Evolutionary conservation across 2,888 invertebrate genomes (phyloP).

Genomic region (Tubulanus polymorphus): DNA sequence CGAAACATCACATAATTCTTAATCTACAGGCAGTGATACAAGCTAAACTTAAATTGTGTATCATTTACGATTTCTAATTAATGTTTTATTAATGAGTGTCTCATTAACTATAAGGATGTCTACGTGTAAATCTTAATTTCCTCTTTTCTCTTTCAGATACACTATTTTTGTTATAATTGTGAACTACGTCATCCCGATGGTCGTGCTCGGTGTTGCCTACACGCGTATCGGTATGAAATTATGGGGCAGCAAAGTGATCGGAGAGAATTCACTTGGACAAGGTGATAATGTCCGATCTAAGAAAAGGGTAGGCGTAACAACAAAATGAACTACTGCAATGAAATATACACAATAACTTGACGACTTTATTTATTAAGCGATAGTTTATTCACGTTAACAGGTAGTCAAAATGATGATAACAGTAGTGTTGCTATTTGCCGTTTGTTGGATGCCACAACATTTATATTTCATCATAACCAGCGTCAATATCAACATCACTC

Average conservation of each 20-base stretch:
- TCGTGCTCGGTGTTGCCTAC: conserved; percentile 79
- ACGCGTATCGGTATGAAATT: conserved; percentile 79
- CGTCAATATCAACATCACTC: conserved; percentile 73
- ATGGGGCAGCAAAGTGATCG: conserved; percentile 83
- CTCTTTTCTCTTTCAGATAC: conserved; percentile 74
- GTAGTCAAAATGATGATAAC: conserved; percentile 90
- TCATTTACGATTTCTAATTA: too few relatives aligned
- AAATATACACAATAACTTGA: too few relatives aligned
- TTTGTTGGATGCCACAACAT: conserved; percentile 95
- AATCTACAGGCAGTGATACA: too few relatives aligned
- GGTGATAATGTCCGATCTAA: conserved; percentile 79
- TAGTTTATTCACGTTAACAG: too few relatives aligned
- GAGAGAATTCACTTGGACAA: conserved; percentile 80
- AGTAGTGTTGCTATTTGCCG: conserved; percentile 88
- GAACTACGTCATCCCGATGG: conserved; percentile 82
- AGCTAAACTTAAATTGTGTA: too few relatives aligned
- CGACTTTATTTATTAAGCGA: too few relatives aligned
- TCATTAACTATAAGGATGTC: too few relatives aligned
- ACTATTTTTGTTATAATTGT: conserved; percentile 76
- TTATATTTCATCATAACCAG: conserved; percentile 85
- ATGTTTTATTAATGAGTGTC: too few relatives aligned
- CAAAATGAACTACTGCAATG: too few relatives aligned
- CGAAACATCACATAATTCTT: too few relatives aligned
- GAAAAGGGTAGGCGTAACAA: conserved; percentile 72
- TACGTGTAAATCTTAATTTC: too few relatives aligned